These are phyloP conservation scores for Abrostola triplasia DNA, from an alignment of 2,888 invertebrate genomes.

Conservation along the genomic window DNA sequence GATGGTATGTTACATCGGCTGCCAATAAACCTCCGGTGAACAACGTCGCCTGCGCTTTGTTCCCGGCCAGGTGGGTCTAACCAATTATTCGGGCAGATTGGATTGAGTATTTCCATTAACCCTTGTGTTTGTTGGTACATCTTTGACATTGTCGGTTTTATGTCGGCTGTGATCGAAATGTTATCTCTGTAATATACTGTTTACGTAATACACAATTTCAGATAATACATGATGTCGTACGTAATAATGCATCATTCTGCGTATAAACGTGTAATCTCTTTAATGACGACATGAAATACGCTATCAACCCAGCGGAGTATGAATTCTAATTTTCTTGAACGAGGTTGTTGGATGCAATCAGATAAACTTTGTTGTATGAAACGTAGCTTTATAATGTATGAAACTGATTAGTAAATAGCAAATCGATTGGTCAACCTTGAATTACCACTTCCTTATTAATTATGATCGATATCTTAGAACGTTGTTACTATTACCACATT, in stretches of 20 bases:
- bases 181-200: slow-evolving; percentile 45
- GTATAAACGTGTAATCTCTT: slow-evolving; percentile 40
- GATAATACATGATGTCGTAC: slow-evolving; percentile 45
- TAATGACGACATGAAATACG: slow-evolving; percentile 32
- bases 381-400: slow-evolving; percentile 9
- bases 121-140: slow-evolving; percentile 62
- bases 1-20: slow-evolving; percentile 70
- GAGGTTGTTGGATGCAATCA: background rate
- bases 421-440: slow-evolving; percentile 40
- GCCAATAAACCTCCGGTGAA: slow-evolving; percentile 74
- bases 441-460: slow-evolving; percentile 33
- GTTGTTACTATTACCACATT: background rate
- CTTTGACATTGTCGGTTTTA: slow-evolving; percentile 55
- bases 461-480: slow-evolving; percentile 30
- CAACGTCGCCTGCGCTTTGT: slow-evolving; percentile 75
- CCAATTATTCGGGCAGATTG: slow-evolving; percentile 75
- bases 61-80: slow-evolving; percentile 68
- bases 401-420: slow-evolving; percentile 11
- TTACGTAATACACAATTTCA: slow-evolving; percentile 42
- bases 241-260: slow-evolving; percentile 38
- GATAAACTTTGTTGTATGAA: background rate
- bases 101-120: slow-evolving; percentile 72
- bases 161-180: slow-evolving; percentile 46
- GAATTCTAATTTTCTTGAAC: background rate
- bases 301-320: background rate